Evolutionary conservation across 2,888 invertebrate species (phyloP), one percentile per base, ranked within the genome.

Genomic region (Gryllus longicercus): DNA sequence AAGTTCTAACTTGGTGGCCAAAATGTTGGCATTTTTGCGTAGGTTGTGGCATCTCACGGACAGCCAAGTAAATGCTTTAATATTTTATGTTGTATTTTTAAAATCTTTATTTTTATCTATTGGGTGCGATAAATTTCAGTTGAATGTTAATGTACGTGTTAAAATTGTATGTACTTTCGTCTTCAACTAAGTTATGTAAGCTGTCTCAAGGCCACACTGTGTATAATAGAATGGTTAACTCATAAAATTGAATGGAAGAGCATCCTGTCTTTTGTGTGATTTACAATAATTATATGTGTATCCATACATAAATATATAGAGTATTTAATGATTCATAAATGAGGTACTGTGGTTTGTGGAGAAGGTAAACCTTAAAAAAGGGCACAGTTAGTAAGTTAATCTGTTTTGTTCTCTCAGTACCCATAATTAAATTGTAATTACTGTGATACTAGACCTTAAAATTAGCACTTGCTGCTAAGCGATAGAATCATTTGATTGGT

Each of bases 281-380:
- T 63, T n/a, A 63, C 14, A 14, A 63, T 63, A 63, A 63, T 63
- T 14, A 63, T 63, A 63, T 63, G 38, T 38, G 38, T 38, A 38
- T 38, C 38, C 38, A 38, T 38, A 38, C 38, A 38, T 38, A 38
- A 63, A 63, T 63, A 63, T 63, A 63, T 63, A 63, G 63, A 63
- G n/a, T 63, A 63, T 63, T 63, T 63, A 63, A 63, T 63, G 63
- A 63, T n/a, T 63, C n/a, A 18, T 63, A 63, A 63, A 63, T 63
- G 63, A 63, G 63, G 63, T 63, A 63, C 63, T 63, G 63, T 63
- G 63, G 63, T 63, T 63, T 63, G 63, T 63, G 63, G 63, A 63
- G n/a, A n/a, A 4, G 63, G 63, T 63, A 63, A 63, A 63, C 14
- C n/a, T 18, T 14, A 63, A 63, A 63, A n/a, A 63, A 63, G n/a